Conservation (phyloP, 2,113 vertebrate species). For the Misgurnus anguillicaudatus region DNA sequence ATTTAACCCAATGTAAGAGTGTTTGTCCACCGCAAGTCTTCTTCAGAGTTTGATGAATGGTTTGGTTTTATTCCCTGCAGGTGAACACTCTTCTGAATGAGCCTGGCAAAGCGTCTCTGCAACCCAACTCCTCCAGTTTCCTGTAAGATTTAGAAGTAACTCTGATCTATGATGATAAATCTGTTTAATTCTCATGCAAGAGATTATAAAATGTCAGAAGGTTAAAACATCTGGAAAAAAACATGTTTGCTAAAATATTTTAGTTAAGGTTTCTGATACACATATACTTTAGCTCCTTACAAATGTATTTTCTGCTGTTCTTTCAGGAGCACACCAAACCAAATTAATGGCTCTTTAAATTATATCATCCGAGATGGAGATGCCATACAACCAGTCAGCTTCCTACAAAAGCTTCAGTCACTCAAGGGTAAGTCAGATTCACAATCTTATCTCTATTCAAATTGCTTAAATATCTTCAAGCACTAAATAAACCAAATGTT, state of each 20-base stretch:
- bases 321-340: not conserved
- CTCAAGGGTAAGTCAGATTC: not conserved
- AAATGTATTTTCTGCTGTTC: not conserved
- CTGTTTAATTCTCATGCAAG: no score
- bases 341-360: not conserved
- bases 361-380: not conserved
- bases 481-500: not conserved
- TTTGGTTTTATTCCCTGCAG: not conserved
- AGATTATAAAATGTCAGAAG: no score
- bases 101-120: rapidly evolving
- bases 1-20: not conserved
- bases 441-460: no score
- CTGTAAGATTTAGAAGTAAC: slow-evolving; percentile 38
- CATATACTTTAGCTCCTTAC: not conserved
- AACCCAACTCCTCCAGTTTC: not conserved
- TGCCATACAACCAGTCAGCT: not conserved
- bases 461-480: no score
- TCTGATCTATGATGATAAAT: no score
- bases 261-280: no score
- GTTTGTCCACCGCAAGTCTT: not conserved
- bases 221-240: no score
- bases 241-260: no score
- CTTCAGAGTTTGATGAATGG: not conserved
- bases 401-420: not conserved
- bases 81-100: slow-evolving; percentile 38